Percentiles rank a stretch among this genome's conserved stretches.
phyloP scores from a whole-genome alignment of 2,113 vertebrate genomes.

The Ovis aries region ARS-UI_Ramb_v3.0 NC_056057.1:109397001-109397500 shows the following conservation, averaged over 20 bases:
- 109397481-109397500: background rate
- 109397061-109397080: background rate
- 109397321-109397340: background rate
- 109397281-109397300: background rate
- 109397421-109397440: background rate
- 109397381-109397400: accelerated
- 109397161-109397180: accelerated
- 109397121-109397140: background rate
- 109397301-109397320: background rate
- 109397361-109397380: background rate
- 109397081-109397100: background rate
- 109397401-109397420: background rate
- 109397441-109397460: background rate
- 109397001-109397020: too few species aligned
- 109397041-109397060: too few species aligned
- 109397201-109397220: background rate
- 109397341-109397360: background rate
- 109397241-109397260: background rate
- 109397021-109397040: too few species aligned
- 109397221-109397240: background rate
- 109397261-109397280: background rate
- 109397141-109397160: background rate
- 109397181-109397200: background rate
- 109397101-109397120: accelerated
- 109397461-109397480: background rate